A percentile compares a stretch with the other conserved stretches of the same genome.
Evolutionary conservation across 2,797 vertebrate genomes (phyloP).

Genomic region (Martes flavigula): DNA sequence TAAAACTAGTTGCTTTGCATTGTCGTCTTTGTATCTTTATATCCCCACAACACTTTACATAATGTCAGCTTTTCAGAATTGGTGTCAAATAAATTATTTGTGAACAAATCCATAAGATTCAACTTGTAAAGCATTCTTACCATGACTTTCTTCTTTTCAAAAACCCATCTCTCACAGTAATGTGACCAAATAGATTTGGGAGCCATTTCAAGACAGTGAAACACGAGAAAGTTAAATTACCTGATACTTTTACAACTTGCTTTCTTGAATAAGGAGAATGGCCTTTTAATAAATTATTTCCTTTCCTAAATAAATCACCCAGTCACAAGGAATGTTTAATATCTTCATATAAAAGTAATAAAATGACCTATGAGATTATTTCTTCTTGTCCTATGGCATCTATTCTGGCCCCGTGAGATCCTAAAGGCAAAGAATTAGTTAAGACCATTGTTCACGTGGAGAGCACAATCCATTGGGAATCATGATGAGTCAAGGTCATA

Average conservation of each 20-base stretch:
- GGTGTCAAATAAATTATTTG: not conserved
- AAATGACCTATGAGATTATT: not conserved
- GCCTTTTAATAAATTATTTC: not conserved
- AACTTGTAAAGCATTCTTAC: not conserved
- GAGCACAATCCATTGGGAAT: not conserved
- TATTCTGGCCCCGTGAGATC: not conserved
- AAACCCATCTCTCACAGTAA: not conserved
- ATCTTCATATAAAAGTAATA: not conserved
- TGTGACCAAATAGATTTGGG: not conserved
- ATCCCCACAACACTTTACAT: not conserved
- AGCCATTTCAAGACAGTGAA: not conserved
- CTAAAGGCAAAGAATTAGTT: not conserved
- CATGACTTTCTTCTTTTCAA: not conserved
- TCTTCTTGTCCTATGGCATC: not conserved
- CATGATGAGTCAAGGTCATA: not conserved
- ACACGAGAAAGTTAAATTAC: not conserved
- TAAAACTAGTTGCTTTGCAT: not conserved
- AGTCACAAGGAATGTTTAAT: not conserved
- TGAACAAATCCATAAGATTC: not conserved
- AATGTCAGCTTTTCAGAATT: not conserved
- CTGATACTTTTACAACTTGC: not conserved
- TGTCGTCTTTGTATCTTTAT: slow-evolving; percentile 9
- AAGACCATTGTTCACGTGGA: not conserved
- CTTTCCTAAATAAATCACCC: not conserved
- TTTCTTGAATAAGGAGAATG: not conserved